A percentile compares a stretch with the other conserved stretches of the same genome.
Evolutionary conservation across 2,113 vertebrate species (phyloP).

Genomic region (Tricholaema leucomelas): DNA sequence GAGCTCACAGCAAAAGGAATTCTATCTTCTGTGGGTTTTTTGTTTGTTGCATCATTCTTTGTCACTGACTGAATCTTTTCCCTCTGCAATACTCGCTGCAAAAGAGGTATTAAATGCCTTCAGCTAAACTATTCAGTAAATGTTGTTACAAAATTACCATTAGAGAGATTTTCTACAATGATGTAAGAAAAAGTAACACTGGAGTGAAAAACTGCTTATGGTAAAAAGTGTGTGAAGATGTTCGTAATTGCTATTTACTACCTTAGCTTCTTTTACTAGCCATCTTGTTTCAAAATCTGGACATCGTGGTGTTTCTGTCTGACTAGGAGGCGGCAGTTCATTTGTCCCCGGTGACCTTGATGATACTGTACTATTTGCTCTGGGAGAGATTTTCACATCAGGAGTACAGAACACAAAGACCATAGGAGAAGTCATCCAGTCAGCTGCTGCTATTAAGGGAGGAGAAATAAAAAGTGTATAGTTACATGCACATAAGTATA

Average conservation of each 20-base stretch:
- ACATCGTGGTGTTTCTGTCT: constrained; percentile 57
- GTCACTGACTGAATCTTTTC: background rate
- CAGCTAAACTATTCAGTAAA: background rate
- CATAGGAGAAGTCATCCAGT: constrained; percentile 77
- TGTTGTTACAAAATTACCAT: background rate
- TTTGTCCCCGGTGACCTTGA: constrained; percentile 14
- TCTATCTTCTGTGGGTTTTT: background rate
- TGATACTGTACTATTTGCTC: constrained; percentile 30
- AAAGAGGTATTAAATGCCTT: background rate
- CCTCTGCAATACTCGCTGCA: background rate
- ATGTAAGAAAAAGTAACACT: background rate
- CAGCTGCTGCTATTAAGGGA: constrained; percentile 34
- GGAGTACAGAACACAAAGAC: constrained; percentile 81
- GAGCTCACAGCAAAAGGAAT: constrained; percentile 27
- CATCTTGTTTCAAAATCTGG: constrained; percentile 76
- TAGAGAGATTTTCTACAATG: background rate
- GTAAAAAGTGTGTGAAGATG: background rate
- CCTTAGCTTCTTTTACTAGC: constrained; percentile 71
- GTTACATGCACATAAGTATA: background rate
- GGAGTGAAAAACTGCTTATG: background rate
- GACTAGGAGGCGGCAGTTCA: background rate
- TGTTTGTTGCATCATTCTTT: background rate
- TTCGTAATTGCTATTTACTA: background rate
- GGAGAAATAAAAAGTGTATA: background rate
- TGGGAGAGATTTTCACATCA: constrained; percentile 75